Conservation (phyloP, 2,113 vertebrate genomes). For the Hirundichthys speculiger region DNA sequence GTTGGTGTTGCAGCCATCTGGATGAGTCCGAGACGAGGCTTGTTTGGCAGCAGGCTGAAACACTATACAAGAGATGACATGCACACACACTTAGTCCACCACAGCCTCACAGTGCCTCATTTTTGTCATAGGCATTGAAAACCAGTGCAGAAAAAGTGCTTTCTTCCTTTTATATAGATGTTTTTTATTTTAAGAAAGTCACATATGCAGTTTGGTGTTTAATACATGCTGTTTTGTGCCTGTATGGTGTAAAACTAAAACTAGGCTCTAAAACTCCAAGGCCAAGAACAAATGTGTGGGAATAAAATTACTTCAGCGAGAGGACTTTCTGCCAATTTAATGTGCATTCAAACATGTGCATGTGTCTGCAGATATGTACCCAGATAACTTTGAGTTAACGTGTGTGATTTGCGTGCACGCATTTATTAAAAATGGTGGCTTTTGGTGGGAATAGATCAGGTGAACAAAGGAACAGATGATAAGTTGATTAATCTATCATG, state of each 20-base stretch:
- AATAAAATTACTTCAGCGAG: too few relatives aligned
- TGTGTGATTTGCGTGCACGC: constrained; percentile 1
- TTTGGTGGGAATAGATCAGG: constrained; percentile 10
- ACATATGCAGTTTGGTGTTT: neutral
- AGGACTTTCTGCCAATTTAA: too few relatives aligned
- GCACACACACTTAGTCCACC: constrained; percentile 15
- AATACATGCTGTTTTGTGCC: neutral
- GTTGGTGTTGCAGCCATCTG: constrained; percentile 64
- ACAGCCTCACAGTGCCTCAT: constrained; percentile 16
- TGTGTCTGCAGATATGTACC: neutral
- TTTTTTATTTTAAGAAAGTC: neutral
- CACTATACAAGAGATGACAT: constrained; percentile 54
- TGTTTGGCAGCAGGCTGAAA: constrained; percentile 54
- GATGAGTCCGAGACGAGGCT: constrained; percentile 44
- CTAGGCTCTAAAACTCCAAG: too few relatives aligned
- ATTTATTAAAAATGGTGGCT: constrained; percentile 8
- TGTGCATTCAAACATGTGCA: too few relatives aligned
- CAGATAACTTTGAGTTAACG: neutral
- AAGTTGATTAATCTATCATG: constrained; percentile 27
- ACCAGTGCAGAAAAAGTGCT: neutral
- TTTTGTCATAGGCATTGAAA: constrained; percentile 18
- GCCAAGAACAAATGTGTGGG: too few relatives aligned
- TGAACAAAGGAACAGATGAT: constrained; percentile 36
- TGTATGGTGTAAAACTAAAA: neutral
- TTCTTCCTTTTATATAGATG: neutral